Conservation (phyloP, 1,140 invertebrate genomes). For the Probaryconus sp. region DNA sequence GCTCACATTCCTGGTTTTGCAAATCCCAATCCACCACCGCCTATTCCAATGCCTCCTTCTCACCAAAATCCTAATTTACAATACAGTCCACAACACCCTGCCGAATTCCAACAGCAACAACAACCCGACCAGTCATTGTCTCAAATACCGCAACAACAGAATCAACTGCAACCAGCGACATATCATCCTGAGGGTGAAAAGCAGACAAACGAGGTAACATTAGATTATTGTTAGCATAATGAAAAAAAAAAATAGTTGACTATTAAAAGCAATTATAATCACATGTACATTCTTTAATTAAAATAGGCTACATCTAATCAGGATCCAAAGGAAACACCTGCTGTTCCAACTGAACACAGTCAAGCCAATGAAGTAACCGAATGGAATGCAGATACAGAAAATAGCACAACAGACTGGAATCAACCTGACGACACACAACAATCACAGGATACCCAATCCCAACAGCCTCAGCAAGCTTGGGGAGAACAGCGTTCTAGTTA, state of each 20-base stretch:
- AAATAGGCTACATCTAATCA: constrained; percentile 66
- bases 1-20: constrained; percentile 75
- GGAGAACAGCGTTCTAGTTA: constrained; percentile 72
- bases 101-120: constrained; percentile 46
- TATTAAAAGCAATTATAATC: too few species aligned
- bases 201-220: constrained; percentile 41
- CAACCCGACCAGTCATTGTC: constrained; percentile 49
- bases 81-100: constrained; percentile 72
- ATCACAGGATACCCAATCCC: constrained; percentile 67
- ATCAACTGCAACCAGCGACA: constrained; percentile 53
- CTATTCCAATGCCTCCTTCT: constrained; percentile 76
- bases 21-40: constrained; percentile 75
- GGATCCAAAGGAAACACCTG: constrained; percentile 62
- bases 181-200: constrained; percentile 29
- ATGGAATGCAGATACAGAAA: constrained; percentile 71
- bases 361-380: constrained; percentile 67
- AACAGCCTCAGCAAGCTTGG: constrained; percentile 70
- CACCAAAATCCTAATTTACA: constrained; percentile 72
- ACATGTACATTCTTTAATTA: constrained; percentile 16
- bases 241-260: not conserved
- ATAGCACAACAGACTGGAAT: constrained; percentile 68
- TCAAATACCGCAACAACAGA: constrained; percentile 41
- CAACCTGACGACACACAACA: constrained; percentile 66
- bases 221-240: constrained; percentile 8
- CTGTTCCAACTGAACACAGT: constrained; percentile 60